Percentiles rank a stretch among this genome's conserved stretches.
phyloP scores from a whole-genome alignment of 2,113 vertebrate species.

The Onychostoma macrolepis region DNA sequence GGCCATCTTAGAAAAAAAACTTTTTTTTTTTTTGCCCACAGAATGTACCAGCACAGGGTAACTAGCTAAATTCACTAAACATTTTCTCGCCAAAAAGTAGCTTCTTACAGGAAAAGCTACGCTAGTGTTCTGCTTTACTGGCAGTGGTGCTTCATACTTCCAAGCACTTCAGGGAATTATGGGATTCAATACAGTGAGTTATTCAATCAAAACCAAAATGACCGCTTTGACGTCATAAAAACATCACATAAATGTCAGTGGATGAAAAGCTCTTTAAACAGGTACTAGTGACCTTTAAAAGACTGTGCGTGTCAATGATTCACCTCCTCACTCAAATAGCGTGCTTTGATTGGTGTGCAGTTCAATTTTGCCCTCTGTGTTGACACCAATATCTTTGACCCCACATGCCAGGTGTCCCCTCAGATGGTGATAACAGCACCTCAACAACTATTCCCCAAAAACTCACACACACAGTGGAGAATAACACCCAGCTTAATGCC shows the following conservation, averaged over 20 bases:
- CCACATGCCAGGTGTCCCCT: constrained; percentile 49
- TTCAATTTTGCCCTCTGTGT: not conserved
- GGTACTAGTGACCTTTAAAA: constrained; percentile 24
- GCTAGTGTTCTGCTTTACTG: not conserved
- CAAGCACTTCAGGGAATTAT: not conserved
- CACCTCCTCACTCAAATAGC: not conserved
- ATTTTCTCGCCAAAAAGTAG: not conserved
- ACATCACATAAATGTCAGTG: constrained; percentile 12
- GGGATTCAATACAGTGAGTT: not conserved
- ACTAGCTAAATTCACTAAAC: not conserved
- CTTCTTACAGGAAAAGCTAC: not conserved
- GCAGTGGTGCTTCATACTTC: not conserved
- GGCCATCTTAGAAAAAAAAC: not conserved
- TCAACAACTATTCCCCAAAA: constrained; percentile 35
- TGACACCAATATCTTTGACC: constrained; percentile 13
- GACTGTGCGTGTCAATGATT: not conserved
- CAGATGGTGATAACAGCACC: constrained; percentile 51
- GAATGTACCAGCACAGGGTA: not conserved
- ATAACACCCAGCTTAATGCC: constrained; percentile 68
- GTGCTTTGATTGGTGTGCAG: not conserved
- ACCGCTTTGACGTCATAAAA: not conserved
- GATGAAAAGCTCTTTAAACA: constrained; percentile 18
- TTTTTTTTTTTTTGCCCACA: not conserved
- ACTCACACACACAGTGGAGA: constrained; percentile 41
- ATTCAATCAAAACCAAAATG: not conserved